A percentile compares a stretch with the other conserved stretches of the same genome.
These are phyloP conservation scores for Nephila pilipes DNA, from an alignment of 1,140 invertebrate genomes.

Conservation along the genomic window DNA sequence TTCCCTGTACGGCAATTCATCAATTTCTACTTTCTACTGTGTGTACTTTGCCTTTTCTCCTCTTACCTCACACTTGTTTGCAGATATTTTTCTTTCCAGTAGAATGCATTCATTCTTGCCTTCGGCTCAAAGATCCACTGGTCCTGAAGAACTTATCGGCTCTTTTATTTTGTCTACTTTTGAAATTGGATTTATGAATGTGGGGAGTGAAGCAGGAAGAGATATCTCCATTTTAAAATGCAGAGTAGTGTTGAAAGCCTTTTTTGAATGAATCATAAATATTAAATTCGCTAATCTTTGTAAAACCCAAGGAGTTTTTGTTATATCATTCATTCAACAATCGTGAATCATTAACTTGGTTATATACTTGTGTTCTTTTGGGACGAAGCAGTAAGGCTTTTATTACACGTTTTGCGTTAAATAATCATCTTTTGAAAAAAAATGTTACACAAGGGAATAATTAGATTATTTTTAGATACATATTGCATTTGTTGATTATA, in stretches of 20 bases:
- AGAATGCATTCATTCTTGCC: background rate
- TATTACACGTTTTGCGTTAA: too few relatives aligned
- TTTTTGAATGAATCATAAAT: conserved; percentile 30
- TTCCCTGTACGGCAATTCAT: background rate
- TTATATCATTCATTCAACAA: background rate
- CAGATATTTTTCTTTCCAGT: background rate
- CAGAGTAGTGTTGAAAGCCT: background rate
- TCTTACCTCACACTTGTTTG: background rate
- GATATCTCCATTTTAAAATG: conserved; percentile 15
- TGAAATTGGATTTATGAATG: background rate
- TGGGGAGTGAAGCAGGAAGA: too few relatives aligned
- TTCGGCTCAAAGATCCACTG: background rate
- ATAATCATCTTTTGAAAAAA: too few relatives aligned
- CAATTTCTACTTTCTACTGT: background rate
- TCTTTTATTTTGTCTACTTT: background rate
- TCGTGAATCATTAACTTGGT: conserved; percentile 14
- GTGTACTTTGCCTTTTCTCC: background rate
- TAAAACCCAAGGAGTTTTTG: background rate
- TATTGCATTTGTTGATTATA: too few relatives aligned
- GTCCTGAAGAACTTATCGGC: background rate
- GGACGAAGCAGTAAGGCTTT: too few relatives aligned
- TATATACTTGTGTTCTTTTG: background rate
- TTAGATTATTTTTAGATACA: too few relatives aligned
- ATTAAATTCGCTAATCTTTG: conserved; percentile 2
- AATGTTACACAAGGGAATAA: too few relatives aligned